phyloP scores from a whole-genome alignment of 2,113 vertebrate species.

The Ptilorrhoa leucosticta region DNA sequence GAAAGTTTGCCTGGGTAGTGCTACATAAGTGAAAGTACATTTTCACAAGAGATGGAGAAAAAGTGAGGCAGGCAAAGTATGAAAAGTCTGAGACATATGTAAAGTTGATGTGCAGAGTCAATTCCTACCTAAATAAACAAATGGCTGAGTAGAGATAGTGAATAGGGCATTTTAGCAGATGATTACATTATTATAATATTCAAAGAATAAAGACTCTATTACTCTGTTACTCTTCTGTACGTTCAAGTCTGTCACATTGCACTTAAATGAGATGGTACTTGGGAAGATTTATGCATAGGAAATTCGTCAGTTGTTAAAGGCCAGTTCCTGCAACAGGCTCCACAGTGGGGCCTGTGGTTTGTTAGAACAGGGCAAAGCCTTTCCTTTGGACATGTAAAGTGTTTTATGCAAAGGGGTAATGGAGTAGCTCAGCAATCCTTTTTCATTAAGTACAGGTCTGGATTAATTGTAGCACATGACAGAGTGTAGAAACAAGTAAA shows the following conservation, averaged over 20 bases:
- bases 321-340: not conserved
- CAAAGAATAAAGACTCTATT: not conserved
- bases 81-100: not conserved
- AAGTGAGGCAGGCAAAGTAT: not conserved
- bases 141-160: not conserved
- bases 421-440: not conserved
- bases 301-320: not conserved
- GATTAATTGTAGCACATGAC: not conserved
- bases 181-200: not conserved
- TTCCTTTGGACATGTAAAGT: not conserved
- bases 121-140: slow-evolving; percentile 17
- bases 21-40: not conserved
- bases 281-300: not conserved
- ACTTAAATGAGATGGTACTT: not conserved
- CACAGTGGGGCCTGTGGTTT: not conserved
- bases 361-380: not conserved
- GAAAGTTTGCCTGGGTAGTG: not conserved
- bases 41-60: not conserved
- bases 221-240: not conserved
- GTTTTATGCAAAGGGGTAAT: not conserved
- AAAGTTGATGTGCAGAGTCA: not conserved
- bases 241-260: not conserved
- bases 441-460: not conserved
- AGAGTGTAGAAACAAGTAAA: not conserved
- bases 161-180: not conserved